Conservation (phyloP, 2,797 vertebrate genomes). For the Catharus ustulatus region DNA sequence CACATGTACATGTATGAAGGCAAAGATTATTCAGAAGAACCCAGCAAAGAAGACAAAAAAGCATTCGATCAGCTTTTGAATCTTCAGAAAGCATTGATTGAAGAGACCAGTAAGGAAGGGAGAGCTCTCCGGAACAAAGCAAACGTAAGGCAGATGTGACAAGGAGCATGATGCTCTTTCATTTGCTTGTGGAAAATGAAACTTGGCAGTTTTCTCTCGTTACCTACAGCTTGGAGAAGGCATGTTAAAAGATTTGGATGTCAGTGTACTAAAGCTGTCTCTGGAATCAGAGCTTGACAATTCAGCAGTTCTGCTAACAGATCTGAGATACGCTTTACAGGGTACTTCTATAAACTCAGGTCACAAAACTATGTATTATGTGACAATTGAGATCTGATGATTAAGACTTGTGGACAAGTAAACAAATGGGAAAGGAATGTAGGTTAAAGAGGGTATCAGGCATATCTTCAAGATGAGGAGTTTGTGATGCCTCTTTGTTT, state of each 20-base stretch:
- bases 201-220: not conserved
- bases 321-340: not conserved
- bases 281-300: not conserved
- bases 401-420: not conserved
- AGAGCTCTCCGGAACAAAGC: slow-evolving; percentile 83
- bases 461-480: not conserved
- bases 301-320: not conserved
- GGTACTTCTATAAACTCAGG: not conserved
- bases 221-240: not conserved
- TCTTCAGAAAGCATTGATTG: slow-evolving; percentile 76
- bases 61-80: slow-evolving; percentile 83
- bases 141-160: slow-evolving; percentile 74
- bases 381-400: not conserved
- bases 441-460: not conserved
- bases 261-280: not conserved
- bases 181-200: not conserved
- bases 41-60: slow-evolving; percentile 84
- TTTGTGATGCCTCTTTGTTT: not conserved
- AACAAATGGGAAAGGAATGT: not conserved
- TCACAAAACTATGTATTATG: not conserved
- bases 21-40: slow-evolving; percentile 91
- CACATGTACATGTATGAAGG: slow-evolving; percentile 96
- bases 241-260: not conserved
- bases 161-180: not conserved
- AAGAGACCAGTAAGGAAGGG: slow-evolving; percentile 74